phyloP scores from a whole-genome alignment of 2,888 invertebrate genomes.

The Ophion ellenae region DNA sequence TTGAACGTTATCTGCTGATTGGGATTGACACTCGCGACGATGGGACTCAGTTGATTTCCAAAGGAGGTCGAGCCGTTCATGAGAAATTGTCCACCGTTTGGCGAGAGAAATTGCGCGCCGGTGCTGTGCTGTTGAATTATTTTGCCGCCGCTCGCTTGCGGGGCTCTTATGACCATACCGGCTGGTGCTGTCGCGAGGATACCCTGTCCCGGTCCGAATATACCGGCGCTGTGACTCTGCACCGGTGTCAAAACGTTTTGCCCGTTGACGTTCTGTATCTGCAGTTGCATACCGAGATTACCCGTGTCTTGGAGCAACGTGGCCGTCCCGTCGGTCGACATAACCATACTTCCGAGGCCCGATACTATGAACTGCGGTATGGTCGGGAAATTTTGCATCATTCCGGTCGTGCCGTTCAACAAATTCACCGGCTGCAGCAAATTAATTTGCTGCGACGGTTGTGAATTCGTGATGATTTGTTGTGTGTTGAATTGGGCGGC shows the following conservation, averaged over 20 bases:
- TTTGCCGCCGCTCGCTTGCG: conserved; percentile 88
- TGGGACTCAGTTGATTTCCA: conserved; percentile 91
- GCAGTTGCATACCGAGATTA: conserved; percentile 89
- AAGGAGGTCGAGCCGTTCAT: conserved; percentile 89
- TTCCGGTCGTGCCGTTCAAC: conserved; percentile 88
- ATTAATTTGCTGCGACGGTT: conserved; percentile 87
- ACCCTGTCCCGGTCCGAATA: conserved; percentile 88
- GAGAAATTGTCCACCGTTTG: conserved; percentile 88
- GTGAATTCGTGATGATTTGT: conserved; percentile 87
- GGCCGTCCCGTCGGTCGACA: conserved; percentile 91
- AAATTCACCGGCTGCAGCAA: conserved; percentile 93
- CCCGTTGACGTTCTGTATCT: conserved; percentile 92
- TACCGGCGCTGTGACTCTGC: conserved; percentile 86
- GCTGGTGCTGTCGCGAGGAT: conserved; percentile 88
- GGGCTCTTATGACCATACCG: conserved; percentile 92
- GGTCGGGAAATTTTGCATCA: conserved; percentile 90
- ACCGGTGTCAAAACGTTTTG: conserved; percentile 91
- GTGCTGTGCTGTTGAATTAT: conserved; percentile 88
- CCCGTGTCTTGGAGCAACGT: conserved; percentile 89
- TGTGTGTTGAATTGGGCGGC: conserved; percentile 87
- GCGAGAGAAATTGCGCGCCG: conserved; percentile 90
- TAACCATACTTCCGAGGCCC: conserved; percentile 92
- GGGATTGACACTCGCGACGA: conserved; percentile 90
- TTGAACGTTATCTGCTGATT: conserved; percentile 88
- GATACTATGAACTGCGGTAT: conserved; percentile 94